Evolutionary conservation across 2,113 vertebrate species (phyloP).

Genomic region (Tringa solitaria): DNA sequence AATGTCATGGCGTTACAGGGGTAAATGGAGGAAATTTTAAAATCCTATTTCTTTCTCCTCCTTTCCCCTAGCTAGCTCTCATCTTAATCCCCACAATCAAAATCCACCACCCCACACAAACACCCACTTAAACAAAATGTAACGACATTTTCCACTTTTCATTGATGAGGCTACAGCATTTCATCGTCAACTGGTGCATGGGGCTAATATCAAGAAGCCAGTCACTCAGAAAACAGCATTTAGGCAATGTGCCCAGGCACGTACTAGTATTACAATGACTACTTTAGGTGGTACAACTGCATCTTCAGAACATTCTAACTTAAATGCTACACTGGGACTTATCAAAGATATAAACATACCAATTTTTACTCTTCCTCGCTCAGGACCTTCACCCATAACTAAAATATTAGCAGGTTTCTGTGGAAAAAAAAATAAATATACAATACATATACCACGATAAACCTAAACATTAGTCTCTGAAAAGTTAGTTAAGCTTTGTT

Average conservation of each 20-base stretch:
- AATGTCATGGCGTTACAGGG: slow-evolving; percentile 35
- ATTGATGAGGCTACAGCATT: slow-evolving; percentile 48
- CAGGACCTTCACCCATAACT: slow-evolving; percentile 99
- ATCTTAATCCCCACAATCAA: neutral
- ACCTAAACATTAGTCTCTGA: slow-evolving; percentile 70
- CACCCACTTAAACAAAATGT: slow-evolving; percentile 38
- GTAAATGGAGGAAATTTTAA: neutral
- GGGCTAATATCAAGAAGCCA: slow-evolving; percentile 25
- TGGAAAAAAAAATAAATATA: slow-evolving; percentile 81
- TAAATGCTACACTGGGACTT: slow-evolving; percentile 78
- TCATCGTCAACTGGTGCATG: slow-evolving; percentile 29
- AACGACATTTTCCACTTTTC: slow-evolving; percentile 36
- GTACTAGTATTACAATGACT: slow-evolving; percentile 60
- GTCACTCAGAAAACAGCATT: slow-evolving; percentile 37
- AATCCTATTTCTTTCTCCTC: slow-evolving; percentile 1
- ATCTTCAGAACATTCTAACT: slow-evolving; percentile 70
- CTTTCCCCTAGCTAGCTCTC: slow-evolving; percentile 10
- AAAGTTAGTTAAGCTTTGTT: slow-evolving; percentile 65
- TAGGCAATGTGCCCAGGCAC: slow-evolving; percentile 31
- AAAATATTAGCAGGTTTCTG: slow-evolving; percentile 99
- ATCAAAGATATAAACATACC: slow-evolving; percentile 85
- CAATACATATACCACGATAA: slow-evolving; percentile 74
- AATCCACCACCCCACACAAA: slow-evolving; percentile 26
- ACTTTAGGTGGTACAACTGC: slow-evolving; percentile 51
- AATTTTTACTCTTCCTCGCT: slow-evolving; percentile 99